A percentile compares a stretch with the other conserved stretches of the same genome.
Evolutionary conservation across 2,888 invertebrate genomes (phyloP).

Genomic region (Apotomis turbidana): DNA sequence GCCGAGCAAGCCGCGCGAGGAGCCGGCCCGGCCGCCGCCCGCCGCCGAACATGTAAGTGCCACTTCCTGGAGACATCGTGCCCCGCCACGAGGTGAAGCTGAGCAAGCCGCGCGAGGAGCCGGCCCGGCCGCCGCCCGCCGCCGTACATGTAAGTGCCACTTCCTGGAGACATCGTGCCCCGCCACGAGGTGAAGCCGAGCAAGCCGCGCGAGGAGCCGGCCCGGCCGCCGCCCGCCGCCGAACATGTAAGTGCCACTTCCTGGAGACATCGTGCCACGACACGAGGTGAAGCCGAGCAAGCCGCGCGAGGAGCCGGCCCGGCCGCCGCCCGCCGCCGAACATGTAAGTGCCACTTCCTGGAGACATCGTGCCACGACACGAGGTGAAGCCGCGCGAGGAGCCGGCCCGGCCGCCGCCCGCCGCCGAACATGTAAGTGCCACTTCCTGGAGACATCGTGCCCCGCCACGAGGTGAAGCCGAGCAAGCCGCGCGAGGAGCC

Average conservation of each 20-base stretch:
- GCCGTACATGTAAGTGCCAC: slow-evolving; percentile 56
- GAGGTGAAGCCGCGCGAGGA: slow-evolving; percentile 65
- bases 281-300: no score
- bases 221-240: slow-evolving; percentile 42
- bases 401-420: slow-evolving; percentile 50
- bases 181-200: no score
- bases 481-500: slow-evolving; percentile 65
- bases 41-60: slow-evolving; percentile 57
- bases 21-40: slow-evolving; percentile 59
- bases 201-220: slow-evolving; percentile 56
- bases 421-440: slow-evolving; percentile 57
- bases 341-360: slow-evolving; percentile 51
- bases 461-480: slow-evolving; percentile 57
- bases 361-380: no score
- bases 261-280: no score
- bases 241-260: slow-evolving; percentile 57
- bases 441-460: no score
- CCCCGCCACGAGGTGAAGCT: no score
- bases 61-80: no score
- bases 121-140: slow-evolving; percentile 48
- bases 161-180: no score
- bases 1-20: no score
- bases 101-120: slow-evolving; percentile 52
- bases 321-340: slow-evolving; percentile 47
- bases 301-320: slow-evolving; percentile 58